phyloP scores from a whole-genome alignment of 2,797 vertebrate genomes.

The Rallus crepitans region DNA sequence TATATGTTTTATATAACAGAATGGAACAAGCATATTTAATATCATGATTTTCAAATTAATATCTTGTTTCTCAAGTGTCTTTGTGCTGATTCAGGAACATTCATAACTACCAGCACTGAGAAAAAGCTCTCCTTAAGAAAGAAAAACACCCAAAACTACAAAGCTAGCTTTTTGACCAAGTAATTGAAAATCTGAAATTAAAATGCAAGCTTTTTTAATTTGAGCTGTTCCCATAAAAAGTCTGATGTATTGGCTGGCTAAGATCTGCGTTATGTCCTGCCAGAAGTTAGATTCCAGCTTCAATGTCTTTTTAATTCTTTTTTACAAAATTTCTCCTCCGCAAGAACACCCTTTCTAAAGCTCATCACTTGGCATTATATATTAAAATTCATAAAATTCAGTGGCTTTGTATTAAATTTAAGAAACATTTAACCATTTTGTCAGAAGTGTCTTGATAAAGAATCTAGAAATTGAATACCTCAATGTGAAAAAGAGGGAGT shows the following conservation, averaged over 20 bases:
- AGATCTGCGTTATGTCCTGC: not conserved
- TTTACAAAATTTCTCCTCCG: too few species aligned
- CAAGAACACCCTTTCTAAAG: not conserved
- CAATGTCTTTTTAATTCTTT: not conserved
- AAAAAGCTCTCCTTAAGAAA: not conserved
- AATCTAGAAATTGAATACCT: not conserved
- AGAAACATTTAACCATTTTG: not conserved
- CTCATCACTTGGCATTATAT: not conserved
- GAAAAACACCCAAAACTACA: not conserved
- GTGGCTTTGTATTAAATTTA: not conserved
- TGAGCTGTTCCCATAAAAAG: not conserved
- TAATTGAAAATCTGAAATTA: not conserved
- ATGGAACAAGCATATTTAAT: not conserved
- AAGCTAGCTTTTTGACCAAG: not conserved
- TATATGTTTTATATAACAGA: not conserved
- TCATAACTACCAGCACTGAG: not conserved
- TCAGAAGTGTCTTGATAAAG: not conserved
- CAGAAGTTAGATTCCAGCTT: not conserved
- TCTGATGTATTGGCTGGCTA: not conserved
- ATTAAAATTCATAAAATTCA: conserved; percentile 4
- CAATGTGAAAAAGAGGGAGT: not conserved
- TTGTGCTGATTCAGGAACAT: not conserved
- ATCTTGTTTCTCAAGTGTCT: not conserved
- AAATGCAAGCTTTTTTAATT: not conserved
- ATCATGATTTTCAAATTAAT: not conserved